Base-by-base conservation (phyloP, 2,113 vertebrate genomes). In the Lampris megalopsis region DNA sequence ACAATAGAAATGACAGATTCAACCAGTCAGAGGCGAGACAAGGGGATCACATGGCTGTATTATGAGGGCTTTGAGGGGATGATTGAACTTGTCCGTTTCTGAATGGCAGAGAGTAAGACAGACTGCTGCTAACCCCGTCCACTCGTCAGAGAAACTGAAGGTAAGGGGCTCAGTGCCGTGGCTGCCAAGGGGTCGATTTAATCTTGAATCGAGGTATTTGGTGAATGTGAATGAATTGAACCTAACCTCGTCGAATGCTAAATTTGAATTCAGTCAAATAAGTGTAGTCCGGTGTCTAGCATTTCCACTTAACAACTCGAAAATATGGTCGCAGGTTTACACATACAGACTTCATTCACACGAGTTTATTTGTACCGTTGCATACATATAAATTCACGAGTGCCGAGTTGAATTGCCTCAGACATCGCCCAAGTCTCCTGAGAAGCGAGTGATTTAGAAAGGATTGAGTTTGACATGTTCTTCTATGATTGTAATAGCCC, bases 1-100 rank as follows among this genome's bases (percentile, higher is more conserved):
- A 91, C 93, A 94, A 92, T 93, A 93, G 93, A 84, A 86, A 58
- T 40, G 69, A 61, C 78, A 9, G 42, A 37, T 49, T 42, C n/a
- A 8, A 60, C 90, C 85, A 89, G 84, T 92, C 86, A 88, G 10
- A 64, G 71, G 60, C 10, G 52, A 90, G 81, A 72, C 50, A 78
- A 62, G 65, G 7, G 67, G 77, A 24, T 87, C 89, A 93, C 82
- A 47, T 89, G 91, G 78, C 64, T 81, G 82, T 90, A 87, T 87
- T 88, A 92, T 81, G 88, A 80, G 73, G 76, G 79, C 40, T 68
- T 81, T 85, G 65, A 72, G 10, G 9, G 50, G 61, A 79, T 81
- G 83, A 87, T 89, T 86, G 75, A 85, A 82, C 69, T 69, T 84
- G 73, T 84, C 74, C 84, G 60, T 77, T 71, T 82, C 66, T 82